These are phyloP conservation scores for Pantherophis alleghaniensis DNA, from an alignment of 2,797 vertebrate genomes.

Conservation along the genomic window DNA sequence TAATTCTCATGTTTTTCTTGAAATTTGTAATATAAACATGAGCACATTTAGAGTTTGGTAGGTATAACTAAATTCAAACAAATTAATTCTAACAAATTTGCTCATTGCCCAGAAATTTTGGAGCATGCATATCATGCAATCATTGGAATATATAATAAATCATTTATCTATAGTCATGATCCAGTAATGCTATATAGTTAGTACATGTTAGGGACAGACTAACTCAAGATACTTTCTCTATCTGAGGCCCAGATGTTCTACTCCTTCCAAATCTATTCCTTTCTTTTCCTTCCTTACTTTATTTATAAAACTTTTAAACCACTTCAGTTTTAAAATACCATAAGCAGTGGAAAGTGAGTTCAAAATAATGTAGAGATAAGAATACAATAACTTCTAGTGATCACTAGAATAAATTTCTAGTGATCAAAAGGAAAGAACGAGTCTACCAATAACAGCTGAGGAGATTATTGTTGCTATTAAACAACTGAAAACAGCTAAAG, in stretches of 20 bases:
- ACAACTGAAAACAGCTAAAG: no score
- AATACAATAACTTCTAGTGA: neutral
- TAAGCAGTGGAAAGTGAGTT: neutral
- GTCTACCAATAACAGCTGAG: no score
- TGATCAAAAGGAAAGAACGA: no score
- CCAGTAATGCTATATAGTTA: neutral
- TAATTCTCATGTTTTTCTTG: slow-evolving; percentile 46
- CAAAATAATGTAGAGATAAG: neutral
- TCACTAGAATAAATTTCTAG: no score
- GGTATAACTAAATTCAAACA: slow-evolving; percentile 52
- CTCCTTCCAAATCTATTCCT: neutral
- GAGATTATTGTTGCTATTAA: no score
- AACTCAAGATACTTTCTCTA: neutral
- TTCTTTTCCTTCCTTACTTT: neutral
- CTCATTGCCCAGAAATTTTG: slow-evolving; percentile 52
- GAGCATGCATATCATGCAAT: neutral
- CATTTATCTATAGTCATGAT: neutral
- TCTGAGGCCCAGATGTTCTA: neutral
- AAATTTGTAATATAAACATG: slow-evolving; percentile 52
- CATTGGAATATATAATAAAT: neutral
- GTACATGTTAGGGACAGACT: neutral
- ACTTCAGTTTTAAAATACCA: neutral
- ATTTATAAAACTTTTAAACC: neutral
- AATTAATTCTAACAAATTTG: slow-evolving; percentile 29
- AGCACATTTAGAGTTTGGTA: slow-evolving; percentile 57